Evolutionary conservation across 2,113 vertebrate species (phyloP).

Genomic region (Trematocara stigmaticum): DNA sequence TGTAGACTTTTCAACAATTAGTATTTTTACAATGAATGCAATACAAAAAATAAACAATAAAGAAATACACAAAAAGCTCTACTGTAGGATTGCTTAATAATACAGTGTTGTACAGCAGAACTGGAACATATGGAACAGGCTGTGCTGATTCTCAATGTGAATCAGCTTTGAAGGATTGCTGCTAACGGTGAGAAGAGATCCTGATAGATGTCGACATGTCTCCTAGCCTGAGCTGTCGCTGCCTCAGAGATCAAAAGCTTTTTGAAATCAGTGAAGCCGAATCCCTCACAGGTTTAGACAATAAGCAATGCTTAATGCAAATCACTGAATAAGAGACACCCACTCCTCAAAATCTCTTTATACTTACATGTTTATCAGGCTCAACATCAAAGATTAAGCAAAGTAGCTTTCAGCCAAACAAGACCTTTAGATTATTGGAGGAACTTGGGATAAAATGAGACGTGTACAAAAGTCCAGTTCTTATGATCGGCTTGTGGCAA

Average conservation of each 20-base stretch:
- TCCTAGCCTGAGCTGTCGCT: background rate
- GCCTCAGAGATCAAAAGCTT: slow-evolving; percentile 34
- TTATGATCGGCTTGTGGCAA: background rate
- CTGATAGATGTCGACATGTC: slow-evolving; percentile 19
- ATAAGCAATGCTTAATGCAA: background rate
- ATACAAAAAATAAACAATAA: background rate
- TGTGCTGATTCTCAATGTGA: background rate
- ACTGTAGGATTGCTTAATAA: background rate
- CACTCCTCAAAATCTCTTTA: background rate
- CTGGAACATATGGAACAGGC: background rate
- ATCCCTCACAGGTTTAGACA: slow-evolving; percentile 10
- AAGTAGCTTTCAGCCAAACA: background rate
- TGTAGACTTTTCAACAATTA: background rate
- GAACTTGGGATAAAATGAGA: background rate
- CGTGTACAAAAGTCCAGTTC: background rate
- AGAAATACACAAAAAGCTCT: background rate
- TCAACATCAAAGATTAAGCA: background rate
- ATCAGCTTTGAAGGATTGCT: background rate
- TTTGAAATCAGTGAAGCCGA: slow-evolving; percentile 8
- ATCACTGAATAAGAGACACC: background rate
- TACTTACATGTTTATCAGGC: background rate
- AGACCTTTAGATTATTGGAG: background rate
- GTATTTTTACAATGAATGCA: background rate
- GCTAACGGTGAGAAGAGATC: background rate
- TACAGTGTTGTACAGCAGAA: background rate